Evolutionary conservation across 2,888 invertebrate genomes (phyloP).

Genomic region (Phytoseiulus persimilis): DNA sequence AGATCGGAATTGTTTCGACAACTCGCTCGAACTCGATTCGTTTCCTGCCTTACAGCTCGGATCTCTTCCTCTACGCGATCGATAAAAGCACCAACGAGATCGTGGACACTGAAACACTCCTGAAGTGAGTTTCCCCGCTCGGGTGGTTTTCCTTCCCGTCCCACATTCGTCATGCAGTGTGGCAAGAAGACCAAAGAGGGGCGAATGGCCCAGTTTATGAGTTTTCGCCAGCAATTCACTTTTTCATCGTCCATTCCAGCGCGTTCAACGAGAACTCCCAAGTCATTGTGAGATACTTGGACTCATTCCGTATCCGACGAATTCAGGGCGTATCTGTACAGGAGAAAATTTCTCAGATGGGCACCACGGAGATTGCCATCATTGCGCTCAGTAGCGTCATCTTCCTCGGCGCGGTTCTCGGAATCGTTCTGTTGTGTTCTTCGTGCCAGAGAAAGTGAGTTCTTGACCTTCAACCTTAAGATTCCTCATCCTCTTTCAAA

Average conservation of each 20-base stretch:
- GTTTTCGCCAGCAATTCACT: background rate
- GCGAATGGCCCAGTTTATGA: background rate
- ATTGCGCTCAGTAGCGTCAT: slow-evolving; percentile 71
- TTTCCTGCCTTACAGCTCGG: slow-evolving; percentile 59
- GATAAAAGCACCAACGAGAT: slow-evolving; percentile 71
- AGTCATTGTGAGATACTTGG: slow-evolving; percentile 45
- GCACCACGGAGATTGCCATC: slow-evolving; percentile 69
- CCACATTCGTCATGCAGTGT: background rate
- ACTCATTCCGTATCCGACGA: slow-evolving; percentile 45
- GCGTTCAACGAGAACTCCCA: slow-evolving; percentile 46
- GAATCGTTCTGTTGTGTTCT: slow-evolving; percentile 55
- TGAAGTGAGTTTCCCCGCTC: slow-evolving; percentile 44
- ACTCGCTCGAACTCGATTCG: no score
- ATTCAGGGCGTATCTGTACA: slow-evolving; percentile 47
- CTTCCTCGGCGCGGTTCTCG: slow-evolving; percentile 68
- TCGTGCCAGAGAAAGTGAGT: slow-evolving; percentile 46
- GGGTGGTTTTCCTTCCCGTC: slow-evolving; percentile 16
- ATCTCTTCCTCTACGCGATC: slow-evolving; percentile 74
- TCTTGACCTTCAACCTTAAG: slow-evolving; percentile 6
- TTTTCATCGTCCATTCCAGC: slow-evolving; percentile 40
- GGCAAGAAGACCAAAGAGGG: background rate
- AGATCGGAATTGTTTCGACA: no score
- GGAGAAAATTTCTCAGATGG: slow-evolving; percentile 51
- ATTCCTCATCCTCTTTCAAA: background rate
- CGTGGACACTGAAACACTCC: slow-evolving; percentile 61